Evolutionary conservation across 1,140 invertebrate species (phyloP), one percentile per base, ranked within the genome.

Genomic region (Neotoxoptera formosana): DNA sequence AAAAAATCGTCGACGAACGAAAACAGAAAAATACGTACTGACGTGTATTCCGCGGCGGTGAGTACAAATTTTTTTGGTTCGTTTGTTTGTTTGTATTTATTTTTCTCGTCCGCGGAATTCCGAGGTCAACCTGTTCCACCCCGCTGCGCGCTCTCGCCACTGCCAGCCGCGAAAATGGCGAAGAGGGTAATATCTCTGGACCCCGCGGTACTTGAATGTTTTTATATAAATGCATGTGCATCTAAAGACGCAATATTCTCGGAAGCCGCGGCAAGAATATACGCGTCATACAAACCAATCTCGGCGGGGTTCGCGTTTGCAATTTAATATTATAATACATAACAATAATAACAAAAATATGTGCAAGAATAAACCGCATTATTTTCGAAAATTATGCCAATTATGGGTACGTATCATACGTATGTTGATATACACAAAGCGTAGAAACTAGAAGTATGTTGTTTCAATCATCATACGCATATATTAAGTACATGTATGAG

Each of bases 111-210:
- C 88, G 51, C 88, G 88, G 88, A 90, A 90, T 90, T 56, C 88
- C 88, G 88, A 90, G 88, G 88, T 90, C 88, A 56, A 90, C 88
- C 51, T 90, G 88, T 90, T 53, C 48, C 7, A 30, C 51, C 88
- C 23, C 51, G 25, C 30, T 25, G 76, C 30, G 20, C 45, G 11
- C 84, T 1, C 25, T 34, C 34, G 25, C 8, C 41, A 4, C 1
- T 45, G 84, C 45, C 8, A 25, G 30, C 4, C 25, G 21, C 30
- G 84, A 45, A 87, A 87, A 87, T 45, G 11, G 8, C 25, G 45
- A n/a, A 9, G 84, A 48, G 41, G 25, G 45, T 48, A 30, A 81
- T n/a, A n/a, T 30, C 45, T 30, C 84, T 30, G 25, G 25, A 48
- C 30, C 45, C 0, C 11, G 23, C 25, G 84, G 20, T 86, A 30